Percentiles rank a stretch among this genome's conserved stretches.
phyloP scores from a whole-genome alignment of 2,888 invertebrate species.

The Macrosoma leucophasiata region DNA sequence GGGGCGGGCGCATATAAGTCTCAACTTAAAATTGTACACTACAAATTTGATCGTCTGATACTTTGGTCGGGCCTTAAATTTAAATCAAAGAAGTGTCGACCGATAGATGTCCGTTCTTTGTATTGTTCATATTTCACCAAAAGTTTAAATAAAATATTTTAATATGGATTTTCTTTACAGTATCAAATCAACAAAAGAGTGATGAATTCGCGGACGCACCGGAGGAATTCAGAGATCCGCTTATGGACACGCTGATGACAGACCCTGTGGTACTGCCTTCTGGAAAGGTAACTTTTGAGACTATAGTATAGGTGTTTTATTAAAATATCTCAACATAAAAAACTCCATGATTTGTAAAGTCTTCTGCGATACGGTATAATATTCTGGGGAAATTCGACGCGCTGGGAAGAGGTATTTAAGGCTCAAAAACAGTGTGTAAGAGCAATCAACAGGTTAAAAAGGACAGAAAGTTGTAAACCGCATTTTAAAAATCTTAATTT shows the following conservation, averaged over 20 bases:
- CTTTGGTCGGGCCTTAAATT: too few species aligned
- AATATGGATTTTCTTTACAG: conserved; percentile 49
- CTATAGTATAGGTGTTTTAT: too few species aligned
- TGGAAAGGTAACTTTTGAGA: conserved; percentile 74
- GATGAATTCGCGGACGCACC: conserved; percentile 97
- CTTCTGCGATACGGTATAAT: background rate
- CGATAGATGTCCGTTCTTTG: too few species aligned
- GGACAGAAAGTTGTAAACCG: background rate
- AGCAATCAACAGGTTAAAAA: conserved; percentile 10
- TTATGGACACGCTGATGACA: conserved; percentile 98
- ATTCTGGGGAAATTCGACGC: conserved; percentile 17
- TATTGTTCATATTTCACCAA: too few species aligned
- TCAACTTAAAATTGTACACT: too few species aligned
- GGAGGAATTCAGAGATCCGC: conserved; percentile 96
- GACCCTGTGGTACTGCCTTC: conserved; percentile 96
- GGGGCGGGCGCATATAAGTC: too few species aligned
- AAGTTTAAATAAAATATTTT: too few species aligned
- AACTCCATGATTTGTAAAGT: too few species aligned
- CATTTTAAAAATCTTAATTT: too few species aligned
- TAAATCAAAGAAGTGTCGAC: too few species aligned
- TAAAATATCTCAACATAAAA: too few species aligned
- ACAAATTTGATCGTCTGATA: too few species aligned
- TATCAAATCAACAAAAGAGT: conserved; percentile 89
- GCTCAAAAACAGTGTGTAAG: conserved; percentile 20
- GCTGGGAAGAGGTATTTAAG: conserved; percentile 10